A percentile compares a stretch with the other conserved stretches of the same genome.
Evolutionary conservation across 2,113 vertebrate species (phyloP).

Genomic region (Hippocampus guttulatus): DNA sequence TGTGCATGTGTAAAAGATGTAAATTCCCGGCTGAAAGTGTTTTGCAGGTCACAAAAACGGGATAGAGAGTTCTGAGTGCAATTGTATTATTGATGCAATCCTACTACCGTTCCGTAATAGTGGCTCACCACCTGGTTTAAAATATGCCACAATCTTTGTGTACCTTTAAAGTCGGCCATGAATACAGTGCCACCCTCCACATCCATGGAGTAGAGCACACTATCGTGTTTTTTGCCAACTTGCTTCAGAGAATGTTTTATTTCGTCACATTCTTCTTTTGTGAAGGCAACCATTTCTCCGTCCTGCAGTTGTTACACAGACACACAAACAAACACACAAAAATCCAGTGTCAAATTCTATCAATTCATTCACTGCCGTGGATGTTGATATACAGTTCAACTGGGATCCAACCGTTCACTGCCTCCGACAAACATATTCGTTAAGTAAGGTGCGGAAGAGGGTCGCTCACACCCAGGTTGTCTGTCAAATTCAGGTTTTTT

Average conservation of each 20-base stretch:
- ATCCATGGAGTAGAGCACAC: slow-evolving; percentile 84
- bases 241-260: slow-evolving; percentile 73
- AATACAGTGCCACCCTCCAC: slow-evolving; percentile 82
- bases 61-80: not conserved
- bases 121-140: not conserved
- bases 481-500: not conserved
- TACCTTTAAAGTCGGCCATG: slow-evolving; percentile 81
- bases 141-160: not conserved
- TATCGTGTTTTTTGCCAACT: slow-evolving; percentile 83
- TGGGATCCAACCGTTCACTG: not conserved
- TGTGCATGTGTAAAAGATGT: no score
- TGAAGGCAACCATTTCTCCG: slow-evolving; percentile 75
- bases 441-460: not conserved
- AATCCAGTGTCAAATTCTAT: not conserved
- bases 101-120: not conserved
- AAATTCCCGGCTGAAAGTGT: not conserved
- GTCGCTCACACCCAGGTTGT: not conserved
- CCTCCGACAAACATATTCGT: not conserved
- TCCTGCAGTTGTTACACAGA: slow-evolving; percentile 66
- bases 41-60: not conserved
- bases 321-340: not conserved
- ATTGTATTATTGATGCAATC: not conserved
- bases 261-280: slow-evolving; percentile 31
- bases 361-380: not conserved
- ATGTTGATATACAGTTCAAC: not conserved